phyloP scores from a whole-genome alignment of 2,113 vertebrate genomes.

The Synodontis membranacea region DNA sequence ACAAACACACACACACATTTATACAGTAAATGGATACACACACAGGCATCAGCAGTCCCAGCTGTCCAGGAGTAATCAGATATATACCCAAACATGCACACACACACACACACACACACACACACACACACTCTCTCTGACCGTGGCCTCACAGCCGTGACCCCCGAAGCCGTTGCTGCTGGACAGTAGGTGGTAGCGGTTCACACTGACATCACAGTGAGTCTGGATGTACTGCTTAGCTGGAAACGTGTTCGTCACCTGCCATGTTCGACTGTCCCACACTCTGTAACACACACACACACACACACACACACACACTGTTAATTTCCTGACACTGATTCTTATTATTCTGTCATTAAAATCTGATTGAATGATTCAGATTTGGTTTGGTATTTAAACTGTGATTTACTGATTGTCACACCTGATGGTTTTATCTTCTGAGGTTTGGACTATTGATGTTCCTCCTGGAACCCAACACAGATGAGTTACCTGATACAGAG shows the following conservation, averaged over 20 bases:
- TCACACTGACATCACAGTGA: constrained; percentile 84
- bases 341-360: background rate
- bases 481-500: constrained; percentile 84
- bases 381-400: background rate
- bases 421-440: constrained; percentile 94
- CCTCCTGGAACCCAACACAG: constrained; percentile 92
- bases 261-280: constrained; percentile 89
- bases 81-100: background rate
- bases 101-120: constrained; percentile 7
- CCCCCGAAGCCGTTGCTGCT: constrained; percentile 87
- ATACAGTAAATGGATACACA: constrained; percentile 24
- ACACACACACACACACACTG: constrained; percentile 63
- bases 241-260: constrained; percentile 85
- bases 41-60: constrained; percentile 14
- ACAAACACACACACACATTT: background rate
- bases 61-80: background rate
- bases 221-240: constrained; percentile 91
- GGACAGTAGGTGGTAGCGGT: constrained; percentile 82
- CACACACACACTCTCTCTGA: constrained; percentile 60
- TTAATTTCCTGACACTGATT: background rate
- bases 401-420: constrained; percentile 52
- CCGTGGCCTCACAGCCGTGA: constrained; percentile 90
- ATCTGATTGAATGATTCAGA: too few species aligned
- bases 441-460: constrained; percentile 84
- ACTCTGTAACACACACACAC: constrained; percentile 74